phyloP scores from a whole-genome alignment of 2,797 vertebrate genomes.

The Macroramphosus scolopax region DNA sequence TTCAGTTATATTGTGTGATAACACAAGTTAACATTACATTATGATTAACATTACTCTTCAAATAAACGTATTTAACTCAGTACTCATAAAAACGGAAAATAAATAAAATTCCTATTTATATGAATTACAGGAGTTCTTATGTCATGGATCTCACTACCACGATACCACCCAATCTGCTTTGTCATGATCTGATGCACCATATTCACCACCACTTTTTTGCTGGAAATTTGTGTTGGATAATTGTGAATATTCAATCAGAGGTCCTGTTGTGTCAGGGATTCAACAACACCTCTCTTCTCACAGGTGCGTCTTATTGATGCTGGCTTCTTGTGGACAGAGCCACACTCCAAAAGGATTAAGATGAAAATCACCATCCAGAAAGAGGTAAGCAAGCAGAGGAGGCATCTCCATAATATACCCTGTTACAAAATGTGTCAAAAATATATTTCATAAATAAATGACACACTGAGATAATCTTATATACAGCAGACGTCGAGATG shows the following conservation, averaged over 20 bases:
- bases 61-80: too few relatives aligned
- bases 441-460: too few relatives aligned
- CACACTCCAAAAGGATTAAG: constrained; percentile 97
- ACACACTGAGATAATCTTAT: background rate
- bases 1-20: too few relatives aligned
- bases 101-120: too few relatives aligned
- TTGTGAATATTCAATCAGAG: background rate
- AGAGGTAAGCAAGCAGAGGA: constrained; percentile 81
- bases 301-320: constrained; percentile 96
- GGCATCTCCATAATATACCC: too few relatives aligned
- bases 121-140: too few relatives aligned
- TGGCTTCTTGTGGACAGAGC: constrained; percentile 97
- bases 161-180: background rate
- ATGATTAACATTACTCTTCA: too few relatives aligned
- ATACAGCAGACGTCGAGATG: background rate
- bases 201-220: background rate
- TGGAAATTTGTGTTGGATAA: background rate
- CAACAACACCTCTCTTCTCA: constrained; percentile 2
- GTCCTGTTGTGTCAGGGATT: background rate
- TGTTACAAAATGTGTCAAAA: too few relatives aligned
- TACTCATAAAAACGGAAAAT: too few relatives aligned
- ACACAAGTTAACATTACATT: too few relatives aligned
- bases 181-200: background rate
- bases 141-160: too few relatives aligned
- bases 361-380: constrained; percentile 97